phyloP scores from a whole-genome alignment of 2,797 vertebrate species.

The Xerus rutilus region DNA sequence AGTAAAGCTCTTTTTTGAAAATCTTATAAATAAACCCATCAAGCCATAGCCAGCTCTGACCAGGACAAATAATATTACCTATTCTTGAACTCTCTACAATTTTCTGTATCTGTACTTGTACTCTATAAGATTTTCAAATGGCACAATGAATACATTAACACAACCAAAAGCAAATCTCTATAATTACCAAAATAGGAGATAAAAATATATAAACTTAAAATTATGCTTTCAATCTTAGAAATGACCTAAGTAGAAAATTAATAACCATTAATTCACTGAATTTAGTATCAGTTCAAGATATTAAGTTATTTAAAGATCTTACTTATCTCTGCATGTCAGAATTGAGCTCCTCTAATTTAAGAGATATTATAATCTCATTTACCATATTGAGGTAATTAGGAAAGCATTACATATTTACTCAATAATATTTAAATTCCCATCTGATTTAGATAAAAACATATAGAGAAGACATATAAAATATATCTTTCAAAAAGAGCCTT shows the following conservation, averaged over 20 bases:
- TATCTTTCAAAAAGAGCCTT: constrained; percentile 23
- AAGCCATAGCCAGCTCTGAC: background rate
- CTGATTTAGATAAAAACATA: background rate
- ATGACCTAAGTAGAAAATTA: background rate
- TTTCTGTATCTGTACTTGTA: background rate
- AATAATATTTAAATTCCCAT: constrained; percentile 33
- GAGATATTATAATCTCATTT: constrained; percentile 43
- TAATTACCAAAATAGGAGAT: background rate
- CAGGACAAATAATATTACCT: background rate
- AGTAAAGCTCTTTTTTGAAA: background rate
- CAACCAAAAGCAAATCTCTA: background rate
- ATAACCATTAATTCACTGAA: background rate
- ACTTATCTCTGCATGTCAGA: constrained; percentile 1
- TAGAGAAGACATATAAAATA: background rate
- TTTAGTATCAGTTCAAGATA: background rate
- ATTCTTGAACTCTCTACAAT: background rate
- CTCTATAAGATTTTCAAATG: constrained; percentile 16
- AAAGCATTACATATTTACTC: background rate
- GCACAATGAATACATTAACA: background rate
- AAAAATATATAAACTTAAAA: background rate
- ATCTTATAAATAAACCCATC: background rate
- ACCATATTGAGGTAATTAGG: background rate
- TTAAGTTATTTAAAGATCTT: background rate
- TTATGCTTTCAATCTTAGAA: background rate
- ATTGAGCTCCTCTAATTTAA: constrained; percentile 6